phyloP scores from a whole-genome alignment of 2,888 invertebrate genomes.

The Lampropteryx suffumata region DNA sequence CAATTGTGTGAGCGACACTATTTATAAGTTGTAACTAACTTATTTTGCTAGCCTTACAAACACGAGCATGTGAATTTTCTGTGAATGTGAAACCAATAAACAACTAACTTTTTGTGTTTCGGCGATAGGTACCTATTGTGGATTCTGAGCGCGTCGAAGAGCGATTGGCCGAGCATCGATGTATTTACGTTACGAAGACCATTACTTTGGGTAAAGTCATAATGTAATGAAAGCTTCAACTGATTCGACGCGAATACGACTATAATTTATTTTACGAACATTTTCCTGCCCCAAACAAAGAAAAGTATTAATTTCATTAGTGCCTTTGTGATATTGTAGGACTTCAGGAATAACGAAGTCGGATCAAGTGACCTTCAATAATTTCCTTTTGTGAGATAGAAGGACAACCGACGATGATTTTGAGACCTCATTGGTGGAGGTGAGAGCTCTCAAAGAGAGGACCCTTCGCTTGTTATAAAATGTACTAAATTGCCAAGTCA shows the following conservation, averaged over 20 bases:
- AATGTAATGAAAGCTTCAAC: conserved; percentile 42
- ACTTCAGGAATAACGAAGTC: conserved; percentile 46
- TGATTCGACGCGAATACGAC: conserved; percentile 33
- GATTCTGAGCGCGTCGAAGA: conserved; percentile 7
- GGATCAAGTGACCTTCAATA: conserved; percentile 54
- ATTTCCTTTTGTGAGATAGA: conserved; percentile 55
- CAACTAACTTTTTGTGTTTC: conserved; percentile 4
- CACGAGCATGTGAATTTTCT: too few relatives aligned
- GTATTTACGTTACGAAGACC: conserved; percentile 38
- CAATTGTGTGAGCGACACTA: not conserved
- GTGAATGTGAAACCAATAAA: not conserved
- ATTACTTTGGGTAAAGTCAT: conserved; percentile 41
- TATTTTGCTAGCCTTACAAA: not conserved
- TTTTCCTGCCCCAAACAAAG: conserved; percentile 8
- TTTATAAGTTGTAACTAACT: not conserved
- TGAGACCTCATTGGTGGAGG: conserved; percentile 54
- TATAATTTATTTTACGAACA: conserved; percentile 35
- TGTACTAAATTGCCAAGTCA: conserved; percentile 72
- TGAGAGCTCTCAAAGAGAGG: conserved; percentile 49
- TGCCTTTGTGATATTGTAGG: conserved; percentile 23
- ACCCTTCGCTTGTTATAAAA: conserved; percentile 62
- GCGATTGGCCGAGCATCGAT: conserved; percentile 3
- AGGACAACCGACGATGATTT: conserved; percentile 60
- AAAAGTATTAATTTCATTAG: conserved; percentile 17
- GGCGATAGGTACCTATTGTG: not conserved